Percentiles rank a stretch among this genome's conserved stretches.
Evolutionary conservation across 2,888 invertebrate genomes (phyloP).

Genomic region (Dasysyrphus tricinctus): DNA sequence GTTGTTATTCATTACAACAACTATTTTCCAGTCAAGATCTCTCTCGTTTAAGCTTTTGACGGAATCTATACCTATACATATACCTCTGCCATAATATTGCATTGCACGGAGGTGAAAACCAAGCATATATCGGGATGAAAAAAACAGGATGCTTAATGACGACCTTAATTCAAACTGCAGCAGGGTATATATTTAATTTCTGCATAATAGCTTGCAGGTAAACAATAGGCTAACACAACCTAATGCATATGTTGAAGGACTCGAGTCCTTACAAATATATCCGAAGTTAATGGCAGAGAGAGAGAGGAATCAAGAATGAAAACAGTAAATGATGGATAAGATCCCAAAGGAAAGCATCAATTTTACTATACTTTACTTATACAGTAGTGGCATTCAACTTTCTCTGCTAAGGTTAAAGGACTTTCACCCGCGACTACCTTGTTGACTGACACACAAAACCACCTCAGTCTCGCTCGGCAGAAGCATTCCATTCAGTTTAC

Average conservation of each 20-base stretch:
- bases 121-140: constrained; percentile 21
- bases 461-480: constrained; percentile 1
- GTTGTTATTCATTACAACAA: constrained; percentile 65
- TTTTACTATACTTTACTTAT: constrained; percentile 38
- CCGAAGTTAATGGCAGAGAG: constrained; percentile 1
- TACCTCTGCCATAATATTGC: neutral
- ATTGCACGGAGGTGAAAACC: neutral
- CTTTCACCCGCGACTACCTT: constrained; percentile 49
- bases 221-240: constrained; percentile 46
- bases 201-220: constrained; percentile 34
- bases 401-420: constrained; percentile 49
- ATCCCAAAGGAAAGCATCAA: constrained; percentile 57
- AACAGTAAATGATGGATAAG: constrained; percentile 43
- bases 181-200: constrained; percentile 34
- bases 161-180: constrained; percentile 45
- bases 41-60: constrained; percentile 33
- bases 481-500: neutral
- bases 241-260: constrained; percentile 15
- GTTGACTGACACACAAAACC: constrained; percentile 63
- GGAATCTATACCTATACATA: too few relatives aligned
- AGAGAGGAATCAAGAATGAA: neutral
- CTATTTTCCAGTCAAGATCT: constrained; percentile 46
- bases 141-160: constrained; percentile 50
- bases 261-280: neutral
- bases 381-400: constrained; percentile 64